Evolutionary conservation across 2,888 invertebrate genomes (phyloP).

Genomic region (Drosophila anomalata): DNA sequence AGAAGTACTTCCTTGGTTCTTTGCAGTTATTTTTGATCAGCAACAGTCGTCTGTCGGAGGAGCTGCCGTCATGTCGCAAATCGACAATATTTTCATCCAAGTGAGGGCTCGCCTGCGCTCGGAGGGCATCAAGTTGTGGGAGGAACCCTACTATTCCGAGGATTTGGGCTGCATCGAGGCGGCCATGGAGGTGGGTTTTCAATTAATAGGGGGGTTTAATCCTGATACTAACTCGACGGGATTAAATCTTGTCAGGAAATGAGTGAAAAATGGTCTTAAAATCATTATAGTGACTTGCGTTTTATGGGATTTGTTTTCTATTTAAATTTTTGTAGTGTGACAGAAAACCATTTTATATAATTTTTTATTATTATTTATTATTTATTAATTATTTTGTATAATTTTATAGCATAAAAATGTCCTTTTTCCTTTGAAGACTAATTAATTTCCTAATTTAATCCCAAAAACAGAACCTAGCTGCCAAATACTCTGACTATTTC

Average conservation of each 20-base stretch:
- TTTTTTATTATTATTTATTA: too few species aligned
- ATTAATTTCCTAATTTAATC: too few species aligned
- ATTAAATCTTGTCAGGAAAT: not conserved
- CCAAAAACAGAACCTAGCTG: constrained; percentile 86
- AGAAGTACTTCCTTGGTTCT: not conserved
- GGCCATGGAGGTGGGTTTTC: constrained; percentile 78
- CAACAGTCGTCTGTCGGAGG: not conserved
- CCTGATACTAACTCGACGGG: not conserved
- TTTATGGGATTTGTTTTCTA: too few species aligned
- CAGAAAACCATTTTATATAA: too few species aligned
- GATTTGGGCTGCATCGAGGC: constrained; percentile 84
- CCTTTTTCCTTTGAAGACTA: too few species aligned
- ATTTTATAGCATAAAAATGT: too few species aligned
- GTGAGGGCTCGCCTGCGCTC: constrained; percentile 88
- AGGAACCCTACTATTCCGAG: constrained; percentile 87
- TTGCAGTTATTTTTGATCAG: not conserved
- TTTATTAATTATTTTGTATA: too few species aligned
- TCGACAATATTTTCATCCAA: constrained; percentile 54
- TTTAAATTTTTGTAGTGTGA: too few species aligned
- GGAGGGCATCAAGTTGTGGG: constrained; percentile 90
- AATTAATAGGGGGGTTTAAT: not conserved
- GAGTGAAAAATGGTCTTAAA: too few species aligned
- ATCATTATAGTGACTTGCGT: too few species aligned
- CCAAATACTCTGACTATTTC: constrained; percentile 84
- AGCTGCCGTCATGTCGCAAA: constrained; percentile 7